A percentile compares a stretch with the other conserved stretches of the same genome.
These are phyloP conservation scores for Trachelus iudaicus DNA, from an alignment of 2,888 invertebrate genomes.

Conservation along the genomic window DNA sequence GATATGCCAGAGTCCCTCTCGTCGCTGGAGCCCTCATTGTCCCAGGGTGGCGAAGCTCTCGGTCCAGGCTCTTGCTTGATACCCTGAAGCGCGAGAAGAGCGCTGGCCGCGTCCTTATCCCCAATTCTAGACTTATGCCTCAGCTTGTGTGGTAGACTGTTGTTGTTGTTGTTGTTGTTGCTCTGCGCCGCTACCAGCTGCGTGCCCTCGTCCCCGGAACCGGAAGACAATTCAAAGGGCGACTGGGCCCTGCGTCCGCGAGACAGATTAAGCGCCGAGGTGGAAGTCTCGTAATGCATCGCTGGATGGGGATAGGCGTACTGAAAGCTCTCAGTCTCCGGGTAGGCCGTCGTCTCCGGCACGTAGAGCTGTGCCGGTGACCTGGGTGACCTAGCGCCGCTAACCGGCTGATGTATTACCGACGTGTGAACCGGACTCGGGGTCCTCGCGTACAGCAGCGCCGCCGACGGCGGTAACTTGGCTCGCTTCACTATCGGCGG, in stretches of 20 bases:
- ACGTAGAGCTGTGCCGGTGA: constrained; percentile 61
- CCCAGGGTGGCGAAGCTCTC: constrained; percentile 85
- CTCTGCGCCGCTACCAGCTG: constrained; percentile 68
- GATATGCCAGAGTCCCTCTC: constrained; percentile 92
- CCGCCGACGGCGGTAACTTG: constrained; percentile 63
- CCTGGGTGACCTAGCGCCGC: constrained; percentile 58
- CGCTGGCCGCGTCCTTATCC: constrained; percentile 88
- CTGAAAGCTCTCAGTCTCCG: constrained; percentile 67
- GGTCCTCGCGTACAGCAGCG: constrained; percentile 70
- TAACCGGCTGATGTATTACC: constrained; percentile 72
- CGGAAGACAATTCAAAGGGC: constrained; percentile 85
- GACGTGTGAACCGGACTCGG: constrained; percentile 72
- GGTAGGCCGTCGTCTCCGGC: constrained; percentile 58
- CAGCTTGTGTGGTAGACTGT: constrained; percentile 88
- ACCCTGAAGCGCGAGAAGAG: constrained; percentile 83
- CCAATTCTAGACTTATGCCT: constrained; percentile 92
- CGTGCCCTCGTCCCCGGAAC: constrained; percentile 73
- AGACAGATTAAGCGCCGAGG: constrained; percentile 80
- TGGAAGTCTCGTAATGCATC: constrained; percentile 71
- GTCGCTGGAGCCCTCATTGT: constrained; percentile 90
- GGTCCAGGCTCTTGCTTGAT: constrained; percentile 88
- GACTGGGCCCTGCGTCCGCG: constrained; percentile 72
- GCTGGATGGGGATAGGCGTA: constrained; percentile 68
- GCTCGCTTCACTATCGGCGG: constrained; percentile 86
- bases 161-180: constrained; percentile 72